Evolutionary conservation across 37 sponge, comb jelly and placozoan genomes (phyloP).

Genomic region (Eunapius fragilis): DNA sequence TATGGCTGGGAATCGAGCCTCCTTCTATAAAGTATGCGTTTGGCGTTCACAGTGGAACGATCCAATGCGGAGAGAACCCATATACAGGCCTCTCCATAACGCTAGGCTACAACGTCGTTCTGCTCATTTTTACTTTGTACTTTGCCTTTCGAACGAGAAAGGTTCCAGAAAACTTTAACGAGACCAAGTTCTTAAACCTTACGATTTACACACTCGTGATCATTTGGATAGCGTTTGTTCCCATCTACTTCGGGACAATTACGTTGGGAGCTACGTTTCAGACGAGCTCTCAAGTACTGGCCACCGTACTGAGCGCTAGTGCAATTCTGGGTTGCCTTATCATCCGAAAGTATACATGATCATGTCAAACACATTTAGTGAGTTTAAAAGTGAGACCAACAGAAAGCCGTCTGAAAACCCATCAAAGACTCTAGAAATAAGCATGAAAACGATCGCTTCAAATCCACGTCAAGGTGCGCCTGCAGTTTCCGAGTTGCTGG

Average conservation of each 20-base stretch:
- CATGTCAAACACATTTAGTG: no score
- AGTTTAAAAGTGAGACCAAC: background rate
- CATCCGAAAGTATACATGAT: constrained; percentile 23
- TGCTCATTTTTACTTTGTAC: constrained; percentile 11
- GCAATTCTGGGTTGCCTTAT: constrained; percentile 7
- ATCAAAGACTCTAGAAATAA: no score
- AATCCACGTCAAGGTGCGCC: no score
- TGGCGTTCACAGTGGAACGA: background rate
- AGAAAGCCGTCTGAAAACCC: no score
- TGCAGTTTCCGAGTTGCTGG: no score
- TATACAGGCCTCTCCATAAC: constrained; percentile 26
- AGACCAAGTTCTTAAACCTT: constrained; percentile 60
- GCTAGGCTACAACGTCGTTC: constrained; percentile 9
- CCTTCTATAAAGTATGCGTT: background rate
- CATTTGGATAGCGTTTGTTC: constrained; percentile 56
- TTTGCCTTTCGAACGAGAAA: constrained; percentile 49
- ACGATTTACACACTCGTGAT: constrained; percentile 36
- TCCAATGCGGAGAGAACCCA: background rate
- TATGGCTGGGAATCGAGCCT: constrained; percentile 36
- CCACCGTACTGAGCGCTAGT: constrained; percentile 30
- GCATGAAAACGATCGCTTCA: no score
- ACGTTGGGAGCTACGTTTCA: background rate
- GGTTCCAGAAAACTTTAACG: constrained; percentile 71
- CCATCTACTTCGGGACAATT: constrained; percentile 3
- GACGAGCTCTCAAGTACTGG: constrained; percentile 15